Evolutionary conservation across 2,797 vertebrate genomes (phyloP), one percentile per base, ranked within the genome.

Genomic region (Tapera naevia): DNA sequence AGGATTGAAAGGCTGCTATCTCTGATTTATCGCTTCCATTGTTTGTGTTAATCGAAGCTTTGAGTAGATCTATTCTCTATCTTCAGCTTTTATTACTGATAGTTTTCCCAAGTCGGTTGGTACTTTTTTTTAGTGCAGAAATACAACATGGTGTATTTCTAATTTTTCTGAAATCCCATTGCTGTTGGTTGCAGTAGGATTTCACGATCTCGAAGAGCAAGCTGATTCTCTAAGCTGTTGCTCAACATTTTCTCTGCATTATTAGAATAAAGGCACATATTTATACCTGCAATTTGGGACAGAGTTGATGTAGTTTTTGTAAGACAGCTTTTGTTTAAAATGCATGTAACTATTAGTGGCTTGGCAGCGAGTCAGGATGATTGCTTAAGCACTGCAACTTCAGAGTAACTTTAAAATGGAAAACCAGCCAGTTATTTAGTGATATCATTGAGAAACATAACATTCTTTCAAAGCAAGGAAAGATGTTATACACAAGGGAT

Each of bases 391-490:
- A 65, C 81, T 4, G 1, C 82, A 83, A 33, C 91, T 95, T 87
- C 67, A n/a, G 57, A 95, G 72, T 86, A 90, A 96, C 85, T 96
- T 92, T 66, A 86, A 94, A 91, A 96, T 88, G 94, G 94, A 97
- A 95, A 91, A 92, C 27, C 64, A 95, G 91, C n/a, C 75, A 88
- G 88, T 75, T 75, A 84, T 95, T 94, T 93, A 94, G 82, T 83
- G 94, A 82, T 94, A 84, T 84, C 89, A 88, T 62, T 80, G 73
- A 91, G 87, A 95, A 96, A 83, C 60, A 65, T 69, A 92, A 32
- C 54, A 64, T 94, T 90, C 72, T 88, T 89, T 81, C 75, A 87
- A 80, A 92, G 73, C 60, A 91, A 93, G 86, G 60, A 86, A 89
- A 92, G 91, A 45, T 61, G 24, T 79, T 90, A 50, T 80, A 60